Evolutionary conservation across 2,113 vertebrate genomes (phyloP).

Genomic region (Erythrocercus mccallii): DNA sequence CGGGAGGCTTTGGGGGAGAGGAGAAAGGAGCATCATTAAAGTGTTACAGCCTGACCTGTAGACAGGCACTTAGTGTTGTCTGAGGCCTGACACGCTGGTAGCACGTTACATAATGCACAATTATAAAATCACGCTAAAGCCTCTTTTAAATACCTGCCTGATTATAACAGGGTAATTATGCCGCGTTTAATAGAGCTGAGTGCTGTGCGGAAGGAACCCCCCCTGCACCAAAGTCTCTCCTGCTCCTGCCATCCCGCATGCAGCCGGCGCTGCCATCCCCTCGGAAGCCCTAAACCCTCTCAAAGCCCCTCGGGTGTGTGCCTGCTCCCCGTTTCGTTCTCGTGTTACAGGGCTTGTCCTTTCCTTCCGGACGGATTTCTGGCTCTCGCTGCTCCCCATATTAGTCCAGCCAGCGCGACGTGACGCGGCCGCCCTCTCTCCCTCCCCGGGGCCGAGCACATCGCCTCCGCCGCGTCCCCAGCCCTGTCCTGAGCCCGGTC

Average conservation of each 20-base stretch:
- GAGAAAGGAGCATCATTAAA: background rate
- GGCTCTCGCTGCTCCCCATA: slow-evolving; percentile 3
- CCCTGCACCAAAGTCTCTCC: background rate
- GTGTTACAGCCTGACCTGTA: background rate
- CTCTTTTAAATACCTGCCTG: slow-evolving; percentile 44
- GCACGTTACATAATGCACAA: slow-evolving; percentile 44
- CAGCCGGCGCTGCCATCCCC: fast-evolving
- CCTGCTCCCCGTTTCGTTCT: background rate
- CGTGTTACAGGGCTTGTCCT: slow-evolving; percentile 20
- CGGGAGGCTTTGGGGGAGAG: background rate
- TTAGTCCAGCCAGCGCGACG: background rate
- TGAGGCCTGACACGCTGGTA: background rate
- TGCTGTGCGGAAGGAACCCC: background rate
- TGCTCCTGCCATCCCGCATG: background rate
- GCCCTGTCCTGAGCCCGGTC: background rate
- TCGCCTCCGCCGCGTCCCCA: background rate
- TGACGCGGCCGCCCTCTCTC: background rate
- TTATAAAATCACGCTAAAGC: slow-evolving; percentile 30
- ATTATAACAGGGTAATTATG: background rate
- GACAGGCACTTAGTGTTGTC: background rate
- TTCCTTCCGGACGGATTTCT: background rate
- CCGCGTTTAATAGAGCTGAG: background rate
- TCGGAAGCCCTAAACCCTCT: background rate
- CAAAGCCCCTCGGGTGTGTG: background rate
- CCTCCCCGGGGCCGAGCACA: background rate